Conservation (phyloP, 2,888 invertebrate species). For the Luperina nickerlii region DNA sequence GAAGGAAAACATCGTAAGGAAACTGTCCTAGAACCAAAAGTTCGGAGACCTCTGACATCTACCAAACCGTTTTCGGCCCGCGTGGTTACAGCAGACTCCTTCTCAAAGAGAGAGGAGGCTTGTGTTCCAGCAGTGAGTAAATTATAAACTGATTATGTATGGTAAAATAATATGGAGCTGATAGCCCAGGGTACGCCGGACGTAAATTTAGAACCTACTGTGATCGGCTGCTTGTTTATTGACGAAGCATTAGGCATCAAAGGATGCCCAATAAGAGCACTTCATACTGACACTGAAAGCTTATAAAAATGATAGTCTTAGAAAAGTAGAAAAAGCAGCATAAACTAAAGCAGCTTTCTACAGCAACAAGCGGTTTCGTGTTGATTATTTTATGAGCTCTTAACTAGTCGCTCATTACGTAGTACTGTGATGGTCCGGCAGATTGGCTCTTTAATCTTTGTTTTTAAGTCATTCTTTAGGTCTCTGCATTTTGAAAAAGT, state of each 20-base stretch:
- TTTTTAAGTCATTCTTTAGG: constrained; percentile 42
- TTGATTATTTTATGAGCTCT: constrained; percentile 65
- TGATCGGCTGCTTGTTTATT: not conserved
- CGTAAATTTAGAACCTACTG: too few species aligned
- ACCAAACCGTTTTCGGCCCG: too few species aligned
- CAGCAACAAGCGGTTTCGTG: constrained; percentile 43
- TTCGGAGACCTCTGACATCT: too few species aligned
- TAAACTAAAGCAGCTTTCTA: constrained; percentile 45
- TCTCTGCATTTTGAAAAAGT: constrained; percentile 2
- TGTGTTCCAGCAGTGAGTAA: too few species aligned
- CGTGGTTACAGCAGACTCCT: too few species aligned
- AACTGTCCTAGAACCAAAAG: too few species aligned
- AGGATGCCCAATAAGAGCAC: not conserved
- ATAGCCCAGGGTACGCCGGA: not conserved
- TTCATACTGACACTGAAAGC: constrained; percentile 2
- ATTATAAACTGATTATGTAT: not conserved
- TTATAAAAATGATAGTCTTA: constrained; percentile 25
- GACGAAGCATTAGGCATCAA: not conserved
- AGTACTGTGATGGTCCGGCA: constrained; percentile 34
- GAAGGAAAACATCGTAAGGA: too few species aligned
- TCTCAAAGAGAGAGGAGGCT: too few species aligned
- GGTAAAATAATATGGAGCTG: not conserved
- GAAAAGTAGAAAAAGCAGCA: constrained; percentile 30
- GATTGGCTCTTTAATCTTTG: constrained; percentile 53
- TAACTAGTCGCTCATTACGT: constrained; percentile 57